These are phyloP conservation scores for Callyntrura guangdongensis DNA, from an alignment of 2,888 invertebrate genomes.

Conservation along the genomic window DNA sequence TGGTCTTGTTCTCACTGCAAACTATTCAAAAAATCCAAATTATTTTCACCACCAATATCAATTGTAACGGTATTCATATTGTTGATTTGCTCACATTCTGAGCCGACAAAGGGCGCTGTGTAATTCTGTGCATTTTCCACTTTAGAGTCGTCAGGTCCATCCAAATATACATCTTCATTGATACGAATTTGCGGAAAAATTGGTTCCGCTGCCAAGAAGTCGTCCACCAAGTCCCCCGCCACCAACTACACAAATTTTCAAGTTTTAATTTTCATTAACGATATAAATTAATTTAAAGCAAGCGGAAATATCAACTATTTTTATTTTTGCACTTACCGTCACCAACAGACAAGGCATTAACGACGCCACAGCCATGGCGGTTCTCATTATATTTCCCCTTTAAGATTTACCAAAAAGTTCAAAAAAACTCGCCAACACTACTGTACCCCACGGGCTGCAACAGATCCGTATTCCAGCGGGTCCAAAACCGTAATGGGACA, in stretches of 20 bases:
- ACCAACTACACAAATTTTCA: conserved; percentile 29
- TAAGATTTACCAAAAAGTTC: not conserved
- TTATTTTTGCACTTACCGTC: not conserved
- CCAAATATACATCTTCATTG: conserved; percentile 71
- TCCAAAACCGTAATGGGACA: conserved; percentile 25
- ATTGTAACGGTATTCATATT: not conserved
- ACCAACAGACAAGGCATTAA: not conserved
- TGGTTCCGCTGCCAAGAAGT: conserved; percentile 81
- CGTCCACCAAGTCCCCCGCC: conserved; percentile 72
- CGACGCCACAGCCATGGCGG: not conserved
- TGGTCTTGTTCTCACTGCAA: conserved; percentile 81
- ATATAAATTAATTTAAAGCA: not conserved
- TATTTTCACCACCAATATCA: not conserved
- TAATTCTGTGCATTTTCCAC: conserved; percentile 72
- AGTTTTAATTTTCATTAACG: no score
- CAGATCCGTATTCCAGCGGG: conserved; percentile 6
- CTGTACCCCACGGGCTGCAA: no score
- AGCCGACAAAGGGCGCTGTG: conserved; percentile 69
- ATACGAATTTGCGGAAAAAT: conserved; percentile 80
- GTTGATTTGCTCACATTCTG: conserved; percentile 65
- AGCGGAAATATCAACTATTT: not conserved
- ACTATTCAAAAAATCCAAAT: conserved; percentile 66
- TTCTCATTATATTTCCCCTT: not conserved
- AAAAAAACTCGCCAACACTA: not conserved
- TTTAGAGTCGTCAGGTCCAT: conserved; percentile 77